These are phyloP conservation scores for Brienomyrus brachyistius DNA, from an alignment of 2,113 vertebrate genomes.

Conservation along the genomic window DNA sequence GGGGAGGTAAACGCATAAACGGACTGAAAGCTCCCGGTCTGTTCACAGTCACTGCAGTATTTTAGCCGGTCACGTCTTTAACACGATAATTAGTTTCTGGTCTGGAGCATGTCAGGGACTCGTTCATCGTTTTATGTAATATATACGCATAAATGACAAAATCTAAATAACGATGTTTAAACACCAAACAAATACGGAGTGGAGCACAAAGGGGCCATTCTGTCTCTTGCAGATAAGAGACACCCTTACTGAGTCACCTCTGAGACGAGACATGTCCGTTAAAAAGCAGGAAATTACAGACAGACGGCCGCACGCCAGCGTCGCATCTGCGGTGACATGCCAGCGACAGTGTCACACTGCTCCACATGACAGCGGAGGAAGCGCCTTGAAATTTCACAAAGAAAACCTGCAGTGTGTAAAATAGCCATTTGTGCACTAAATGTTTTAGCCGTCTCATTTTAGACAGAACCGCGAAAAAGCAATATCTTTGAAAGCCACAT, in stretches of 20 bases:
- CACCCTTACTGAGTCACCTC: not conserved
- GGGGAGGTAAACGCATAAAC: conserved; percentile 61
- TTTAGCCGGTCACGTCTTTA: conserved; percentile 35
- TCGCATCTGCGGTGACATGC: not conserved
- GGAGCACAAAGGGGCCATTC: not conserved
- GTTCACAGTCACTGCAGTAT: conserved; percentile 36
- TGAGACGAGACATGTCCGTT: not conserved
- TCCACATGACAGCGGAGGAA: not conserved
- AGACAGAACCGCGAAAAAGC: not conserved
- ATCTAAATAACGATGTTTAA: conserved; percentile 9
- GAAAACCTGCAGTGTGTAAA: not conserved
- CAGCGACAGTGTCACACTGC: not conserved
- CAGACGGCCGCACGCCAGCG: not conserved
- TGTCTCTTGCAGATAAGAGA: not conserved
- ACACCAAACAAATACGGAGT: not conserved
- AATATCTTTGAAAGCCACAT: not conserved
- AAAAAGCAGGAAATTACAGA: not conserved
- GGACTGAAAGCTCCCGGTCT: conserved; percentile 52
- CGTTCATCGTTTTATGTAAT: conserved; percentile 42
- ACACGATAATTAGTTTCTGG: conserved; percentile 47
- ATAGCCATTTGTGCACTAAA: not conserved
- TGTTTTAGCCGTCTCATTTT: not conserved
- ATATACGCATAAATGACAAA: conserved; percentile 26
- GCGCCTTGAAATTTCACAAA: not conserved
- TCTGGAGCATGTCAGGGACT: conserved; percentile 41